Percentiles rank a stretch among this genome's conserved stretches.
Evolutionary conservation across 2,113 vertebrate species (phyloP).

Genomic region (Lucifuga dentata): DNA sequence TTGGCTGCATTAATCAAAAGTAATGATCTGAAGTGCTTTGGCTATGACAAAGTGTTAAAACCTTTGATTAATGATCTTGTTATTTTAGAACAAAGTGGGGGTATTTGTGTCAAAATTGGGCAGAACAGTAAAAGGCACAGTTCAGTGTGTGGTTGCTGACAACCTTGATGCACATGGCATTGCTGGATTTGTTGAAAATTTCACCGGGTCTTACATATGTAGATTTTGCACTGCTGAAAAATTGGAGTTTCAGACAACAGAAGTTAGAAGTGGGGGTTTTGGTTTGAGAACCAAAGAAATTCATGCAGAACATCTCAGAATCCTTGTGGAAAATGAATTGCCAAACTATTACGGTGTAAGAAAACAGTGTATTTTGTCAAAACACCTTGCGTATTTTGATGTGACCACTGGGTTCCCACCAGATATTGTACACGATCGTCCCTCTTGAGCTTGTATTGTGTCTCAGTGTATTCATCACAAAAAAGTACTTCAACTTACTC

Average conservation of each 20-base stretch:
- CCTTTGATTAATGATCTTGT: slow-evolving; percentile 39
- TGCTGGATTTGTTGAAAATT: slow-evolving; percentile 32
- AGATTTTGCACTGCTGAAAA: slow-evolving; percentile 38
- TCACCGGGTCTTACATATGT: slow-evolving; percentile 20
- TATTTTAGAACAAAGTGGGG: slow-evolving; percentile 33
- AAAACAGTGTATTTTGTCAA: slow-evolving; percentile 19
- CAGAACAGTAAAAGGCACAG: slow-evolving; percentile 34
- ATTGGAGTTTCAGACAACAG: slow-evolving; percentile 17
- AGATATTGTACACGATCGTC: slow-evolving; percentile 39
- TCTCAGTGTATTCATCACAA: not conserved
- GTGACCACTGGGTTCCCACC: slow-evolving; percentile 34
- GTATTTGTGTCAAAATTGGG: slow-evolving; percentile 35
- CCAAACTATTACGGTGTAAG: slow-evolving; percentile 40
- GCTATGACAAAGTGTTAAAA: slow-evolving; percentile 37
- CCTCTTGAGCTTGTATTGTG: slow-evolving; percentile 44
- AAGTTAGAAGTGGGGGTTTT: slow-evolving; percentile 25
- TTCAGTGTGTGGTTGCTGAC: slow-evolving; percentile 33
- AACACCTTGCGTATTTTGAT: slow-evolving; percentile 27
- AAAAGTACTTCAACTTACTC: slow-evolving; percentile 31
- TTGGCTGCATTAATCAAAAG: slow-evolving; percentile 45
- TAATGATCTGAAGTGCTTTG: slow-evolving; percentile 44
- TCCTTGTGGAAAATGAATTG: slow-evolving; percentile 6
- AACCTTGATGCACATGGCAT: slow-evolving; percentile 38
- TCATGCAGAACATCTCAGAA: slow-evolving; percentile 20
- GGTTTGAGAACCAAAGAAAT: slow-evolving; percentile 23